phyloP scores from a whole-genome alignment of 2,797 vertebrate genomes.

The Trachops cirrhosus region DNA sequence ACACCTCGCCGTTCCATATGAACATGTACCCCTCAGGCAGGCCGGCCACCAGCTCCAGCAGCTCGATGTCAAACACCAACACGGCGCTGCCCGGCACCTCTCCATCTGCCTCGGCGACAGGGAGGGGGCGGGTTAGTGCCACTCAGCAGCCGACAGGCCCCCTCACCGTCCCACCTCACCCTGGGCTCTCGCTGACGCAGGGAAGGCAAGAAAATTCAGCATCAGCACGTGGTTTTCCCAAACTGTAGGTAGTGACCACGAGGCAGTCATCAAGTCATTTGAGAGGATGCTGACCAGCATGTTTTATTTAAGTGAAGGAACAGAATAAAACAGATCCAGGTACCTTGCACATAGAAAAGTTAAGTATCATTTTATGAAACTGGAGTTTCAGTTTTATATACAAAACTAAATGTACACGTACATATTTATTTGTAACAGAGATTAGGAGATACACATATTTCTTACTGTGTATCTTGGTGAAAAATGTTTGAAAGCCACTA shows the following conservation, averaged over 20 bases:
- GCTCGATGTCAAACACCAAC: slow-evolving; percentile 93
- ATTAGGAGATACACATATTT: not conserved
- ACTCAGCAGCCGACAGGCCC: accelerated
- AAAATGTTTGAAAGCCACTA: not conserved
- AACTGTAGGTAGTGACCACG: not conserved
- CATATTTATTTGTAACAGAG: not conserved
- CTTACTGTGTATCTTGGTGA: not conserved
- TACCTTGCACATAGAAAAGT: not conserved
- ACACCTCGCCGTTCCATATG: slow-evolving; percentile 95
- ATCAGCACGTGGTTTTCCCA: not conserved
- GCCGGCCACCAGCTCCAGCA: slow-evolving; percentile 92
- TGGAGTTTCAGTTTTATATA: not conserved
- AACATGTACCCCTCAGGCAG: slow-evolving; percentile 99
- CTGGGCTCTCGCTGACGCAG: not conserved
- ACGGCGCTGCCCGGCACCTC: slow-evolving; percentile 98
- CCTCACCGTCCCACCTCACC: no score
- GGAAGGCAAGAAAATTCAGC: not conserved
- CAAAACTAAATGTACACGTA: not conserved
- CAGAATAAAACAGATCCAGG: not conserved
- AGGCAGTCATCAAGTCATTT: not conserved
- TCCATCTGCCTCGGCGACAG: slow-evolving; percentile 81
- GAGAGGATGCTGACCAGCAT: not conserved
- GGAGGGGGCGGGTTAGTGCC: accelerated
- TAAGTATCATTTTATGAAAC: not conserved
- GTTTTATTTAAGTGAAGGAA: not conserved